phyloP scores from a whole-genome alignment of 2,113 vertebrate genomes.

The Diadophis punctatus region DNA sequence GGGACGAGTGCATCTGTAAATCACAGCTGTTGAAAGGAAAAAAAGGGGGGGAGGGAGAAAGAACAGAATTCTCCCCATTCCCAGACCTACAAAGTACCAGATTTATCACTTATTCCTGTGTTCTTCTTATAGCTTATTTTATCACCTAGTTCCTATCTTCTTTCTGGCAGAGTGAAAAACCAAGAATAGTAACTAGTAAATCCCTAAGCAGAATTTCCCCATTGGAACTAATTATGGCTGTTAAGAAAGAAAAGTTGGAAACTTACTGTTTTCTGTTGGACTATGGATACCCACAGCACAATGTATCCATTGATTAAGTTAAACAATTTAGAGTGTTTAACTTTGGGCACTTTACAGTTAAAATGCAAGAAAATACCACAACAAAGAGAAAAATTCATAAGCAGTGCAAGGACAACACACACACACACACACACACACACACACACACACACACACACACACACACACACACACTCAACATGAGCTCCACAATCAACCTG shows the following conservation, averaged over 20 bases:
- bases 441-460: background rate
- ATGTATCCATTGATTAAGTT: background rate
- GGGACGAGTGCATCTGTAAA: background rate
- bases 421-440: background rate
- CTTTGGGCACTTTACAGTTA: background rate
- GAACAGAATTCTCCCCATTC: background rate
- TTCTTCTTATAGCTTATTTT: background rate
- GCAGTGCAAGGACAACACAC: background rate
- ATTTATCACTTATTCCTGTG: background rate
- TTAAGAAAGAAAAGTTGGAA: background rate
- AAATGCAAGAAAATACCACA: background rate
- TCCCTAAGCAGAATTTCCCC: background rate
- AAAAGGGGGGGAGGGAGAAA: accelerated
- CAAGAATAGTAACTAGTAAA: background rate
- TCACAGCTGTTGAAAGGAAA: background rate
- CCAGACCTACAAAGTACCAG: background rate
- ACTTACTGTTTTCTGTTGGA: background rate
- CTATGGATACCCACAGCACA: background rate
- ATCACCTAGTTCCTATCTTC: background rate
- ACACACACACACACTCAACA: background rate
- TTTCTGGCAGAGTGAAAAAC: background rate
- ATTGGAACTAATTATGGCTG: background rate
- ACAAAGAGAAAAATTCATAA: background rate
- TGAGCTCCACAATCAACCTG: background rate
- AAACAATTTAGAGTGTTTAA: background rate